Conservation (phyloP, 1,140 invertebrate genomes). For the Drosophila willistoni region DNA sequence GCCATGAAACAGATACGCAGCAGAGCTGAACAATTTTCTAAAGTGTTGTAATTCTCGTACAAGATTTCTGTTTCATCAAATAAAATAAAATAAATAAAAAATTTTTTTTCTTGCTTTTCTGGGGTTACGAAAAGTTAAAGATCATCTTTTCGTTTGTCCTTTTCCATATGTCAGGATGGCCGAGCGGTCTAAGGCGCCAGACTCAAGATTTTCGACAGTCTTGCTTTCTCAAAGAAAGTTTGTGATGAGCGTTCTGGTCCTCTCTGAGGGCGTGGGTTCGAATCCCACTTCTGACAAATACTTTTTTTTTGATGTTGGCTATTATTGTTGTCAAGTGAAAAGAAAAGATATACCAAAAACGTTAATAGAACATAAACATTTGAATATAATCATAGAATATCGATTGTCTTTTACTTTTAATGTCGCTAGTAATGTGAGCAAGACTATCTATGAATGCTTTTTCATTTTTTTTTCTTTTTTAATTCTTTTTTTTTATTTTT, state of each 20-base stretch:
- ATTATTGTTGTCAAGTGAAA: too few species aligned
- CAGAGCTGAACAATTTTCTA: too few species aligned
- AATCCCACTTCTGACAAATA: conserved; percentile 92
- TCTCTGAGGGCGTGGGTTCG: conserved; percentile 93
- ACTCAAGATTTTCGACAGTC: conserved; percentile 84
- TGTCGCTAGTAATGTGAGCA: too few species aligned
- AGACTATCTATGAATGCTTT: too few species aligned
- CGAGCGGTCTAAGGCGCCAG: conserved; percentile 89
- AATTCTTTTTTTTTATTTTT: not conserved
- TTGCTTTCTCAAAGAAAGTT: conserved; percentile 12
- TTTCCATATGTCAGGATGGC: conserved; percentile 85
- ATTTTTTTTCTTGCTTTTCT: too few species aligned
- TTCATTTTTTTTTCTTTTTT: not conserved
- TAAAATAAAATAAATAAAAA: not conserved
- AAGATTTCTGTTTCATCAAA: not conserved
- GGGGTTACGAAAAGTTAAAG: too few species aligned
- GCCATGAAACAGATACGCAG: too few species aligned
- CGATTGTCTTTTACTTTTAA: too few species aligned
- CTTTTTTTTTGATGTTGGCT: conserved; percentile 68
- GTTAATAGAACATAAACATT: too few species aligned
- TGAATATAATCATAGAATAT: too few species aligned
- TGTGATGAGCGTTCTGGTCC: conserved; percentile 88
- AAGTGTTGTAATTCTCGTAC: not conserved
- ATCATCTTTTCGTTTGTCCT: too few species aligned
- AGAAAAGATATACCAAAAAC: too few species aligned